phyloP scores from a whole-genome alignment of 2,797 vertebrate genomes.

The Gadopsis bispinosus region DNA sequence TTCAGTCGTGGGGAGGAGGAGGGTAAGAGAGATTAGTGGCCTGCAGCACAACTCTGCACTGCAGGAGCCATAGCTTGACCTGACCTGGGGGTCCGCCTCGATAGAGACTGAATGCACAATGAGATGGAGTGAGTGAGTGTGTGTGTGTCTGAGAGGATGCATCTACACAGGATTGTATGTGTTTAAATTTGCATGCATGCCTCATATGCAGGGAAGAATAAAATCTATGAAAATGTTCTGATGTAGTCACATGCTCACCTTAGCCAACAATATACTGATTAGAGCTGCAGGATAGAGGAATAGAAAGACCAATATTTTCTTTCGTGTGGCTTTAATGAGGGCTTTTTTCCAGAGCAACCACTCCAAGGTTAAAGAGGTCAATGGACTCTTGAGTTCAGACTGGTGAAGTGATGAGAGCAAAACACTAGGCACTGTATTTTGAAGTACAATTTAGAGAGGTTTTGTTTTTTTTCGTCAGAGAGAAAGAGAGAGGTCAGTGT shows the following conservation, averaged over 20 bases:
- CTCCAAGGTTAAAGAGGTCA: slow-evolving; percentile 27
- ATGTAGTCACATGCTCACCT: not conserved
- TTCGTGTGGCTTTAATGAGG: slow-evolving; percentile 11
- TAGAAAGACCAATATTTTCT: not conserved
- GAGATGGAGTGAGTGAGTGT: not conserved
- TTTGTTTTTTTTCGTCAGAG: not conserved
- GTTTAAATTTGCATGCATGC: not conserved
- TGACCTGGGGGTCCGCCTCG: slow-evolving; percentile 51
- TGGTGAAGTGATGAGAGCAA: slow-evolving; percentile 7
- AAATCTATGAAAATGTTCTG: not conserved
- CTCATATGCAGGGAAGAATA: not conserved
- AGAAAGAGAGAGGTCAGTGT: not conserved
- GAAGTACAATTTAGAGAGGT: slow-evolving; percentile 1
- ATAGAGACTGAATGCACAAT: slow-evolving; percentile 54
- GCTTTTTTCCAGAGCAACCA: slow-evolving; percentile 6
- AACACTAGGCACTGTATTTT: not conserved
- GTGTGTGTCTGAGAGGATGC: not conserved
- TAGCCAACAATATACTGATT: slow-evolving; percentile 10
- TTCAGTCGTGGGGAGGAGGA: slow-evolving; percentile 56
- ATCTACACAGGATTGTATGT: not conserved
- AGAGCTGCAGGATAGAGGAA: not conserved
- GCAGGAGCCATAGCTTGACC: slow-evolving; percentile 65
- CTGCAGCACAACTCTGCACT: slow-evolving; percentile 62
- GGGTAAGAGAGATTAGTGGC: slow-evolving; percentile 68
- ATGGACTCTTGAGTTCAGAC: slow-evolving; percentile 12